These are phyloP conservation scores for Lymantria monacha DNA, from an alignment of 2,888 invertebrate species.

Conservation along the genomic window DNA sequence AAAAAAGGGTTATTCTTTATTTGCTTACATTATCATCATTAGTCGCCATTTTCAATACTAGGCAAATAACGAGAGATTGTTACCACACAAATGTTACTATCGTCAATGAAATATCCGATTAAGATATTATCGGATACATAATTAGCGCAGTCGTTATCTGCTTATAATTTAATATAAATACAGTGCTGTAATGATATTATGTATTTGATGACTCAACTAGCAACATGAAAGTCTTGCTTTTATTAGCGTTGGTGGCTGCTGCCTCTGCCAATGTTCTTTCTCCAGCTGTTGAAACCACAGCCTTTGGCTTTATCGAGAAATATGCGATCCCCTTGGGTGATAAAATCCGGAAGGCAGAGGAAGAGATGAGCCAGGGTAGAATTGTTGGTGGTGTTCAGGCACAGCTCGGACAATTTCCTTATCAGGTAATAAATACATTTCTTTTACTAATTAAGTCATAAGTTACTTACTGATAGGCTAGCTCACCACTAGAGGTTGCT, in stretches of 20 bases:
- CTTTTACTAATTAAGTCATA: not conserved
- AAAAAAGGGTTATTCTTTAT: no score
- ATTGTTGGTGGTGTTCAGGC: not conserved
- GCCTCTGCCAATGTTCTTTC: not conserved
- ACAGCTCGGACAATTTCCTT: not conserved
- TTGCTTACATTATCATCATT: no score
- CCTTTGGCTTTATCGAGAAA: not conserved
- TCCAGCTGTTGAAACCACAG: not conserved
- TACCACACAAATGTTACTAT: no score
- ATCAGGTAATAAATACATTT: not conserved
- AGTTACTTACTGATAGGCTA: no score
- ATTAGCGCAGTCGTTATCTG: not conserved
- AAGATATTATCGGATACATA: no score
- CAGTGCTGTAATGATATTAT: not conserved
- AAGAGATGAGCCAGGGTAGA: not conserved
- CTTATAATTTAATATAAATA: not conserved
- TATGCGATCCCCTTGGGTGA: not conserved
- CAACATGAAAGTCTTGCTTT: not conserved
- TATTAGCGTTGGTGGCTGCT: slow-evolving; percentile 1
- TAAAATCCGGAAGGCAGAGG: slow-evolving; percentile 1
- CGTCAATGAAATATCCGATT: no score
- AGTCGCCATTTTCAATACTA: no score
- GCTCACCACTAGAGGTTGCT: no score
- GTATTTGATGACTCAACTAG: no score
- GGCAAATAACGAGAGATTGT: no score